A percentile compares a stretch with the other conserved stretches of the same genome.
phyloP scores from a whole-genome alignment of 35 echinoderm and acorn worm genomes.

The Anneissia japonica region DNA sequence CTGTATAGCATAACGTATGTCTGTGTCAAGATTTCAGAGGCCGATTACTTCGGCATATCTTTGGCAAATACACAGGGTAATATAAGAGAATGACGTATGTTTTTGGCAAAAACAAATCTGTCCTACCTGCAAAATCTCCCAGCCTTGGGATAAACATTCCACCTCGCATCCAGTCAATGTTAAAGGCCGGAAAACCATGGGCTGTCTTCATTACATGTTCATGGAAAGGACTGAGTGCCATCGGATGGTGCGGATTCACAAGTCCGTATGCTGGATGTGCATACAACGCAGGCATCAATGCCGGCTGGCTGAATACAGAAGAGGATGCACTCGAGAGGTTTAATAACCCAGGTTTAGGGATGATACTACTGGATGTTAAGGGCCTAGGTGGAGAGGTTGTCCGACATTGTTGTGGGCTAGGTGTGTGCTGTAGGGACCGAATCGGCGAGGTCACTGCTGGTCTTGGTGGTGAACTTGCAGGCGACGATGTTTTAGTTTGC shows the following conservation, averaged over 20 bases:
- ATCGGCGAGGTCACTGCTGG: neutral
- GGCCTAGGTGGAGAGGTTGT: neutral
- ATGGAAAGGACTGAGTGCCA: neutral
- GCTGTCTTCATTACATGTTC: neutral
- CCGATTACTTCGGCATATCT: no score
- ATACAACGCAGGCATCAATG: neutral
- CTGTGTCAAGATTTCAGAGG: no score
- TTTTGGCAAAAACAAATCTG: neutral
- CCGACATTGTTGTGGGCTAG: neutral
- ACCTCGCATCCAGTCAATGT: neutral
- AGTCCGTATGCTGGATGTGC: neutral
- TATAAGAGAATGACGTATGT: no score
- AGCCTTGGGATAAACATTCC: neutral
- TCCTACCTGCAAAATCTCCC: neutral
- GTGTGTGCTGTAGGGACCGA: neutral
- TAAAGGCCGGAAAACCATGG: neutral
- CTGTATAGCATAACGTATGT: no score
- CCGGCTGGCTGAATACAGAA: neutral
- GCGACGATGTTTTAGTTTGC: neutral
- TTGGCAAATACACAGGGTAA: no score
- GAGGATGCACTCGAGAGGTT: neutral
- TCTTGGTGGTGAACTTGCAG: neutral
- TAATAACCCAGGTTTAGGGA: neutral
- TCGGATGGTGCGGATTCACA: neutral
- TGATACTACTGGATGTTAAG: neutral